Base-by-base conservation (phyloP, 2,888 invertebrate genomes). In the Aspidiotus rigidus region DNA sequence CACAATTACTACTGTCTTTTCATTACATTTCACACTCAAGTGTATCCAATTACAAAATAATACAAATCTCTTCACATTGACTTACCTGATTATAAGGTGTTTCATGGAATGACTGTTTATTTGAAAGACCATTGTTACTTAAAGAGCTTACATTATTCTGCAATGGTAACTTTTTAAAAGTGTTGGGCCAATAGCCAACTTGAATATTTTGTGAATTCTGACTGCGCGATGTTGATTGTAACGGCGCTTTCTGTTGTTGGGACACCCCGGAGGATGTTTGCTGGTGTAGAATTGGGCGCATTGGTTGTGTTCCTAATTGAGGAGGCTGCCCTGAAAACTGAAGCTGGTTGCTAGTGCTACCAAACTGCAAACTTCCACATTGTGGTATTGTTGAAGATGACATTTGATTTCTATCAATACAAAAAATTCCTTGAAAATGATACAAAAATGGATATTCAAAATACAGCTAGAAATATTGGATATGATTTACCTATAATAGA, bases 61-160 rank as follows among this genome's bases (percentile, higher is more conserved):
- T 28, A 28, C 28, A 28, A 28, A 3, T 28, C 28, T 28, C 28
- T 28, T 5, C 28, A 28, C 28, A 28, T 28, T 3, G 49, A 11
- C 49, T 49, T 49, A 67, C 67, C 49, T 67, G 67, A 59, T 60
- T 67, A 49, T 67, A 67, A 13, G 67, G 39, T 13, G 67, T 57
- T 15, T 67, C 67, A 44, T 60, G 60, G 15, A 67, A 49, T 7
- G 67, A 60, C 44, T 67, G 67, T 60, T 67, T 67, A 49, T 62
- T 62, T 15, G 44, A n/a, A 7, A 53, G 42, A 28, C 40, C 60
- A 10, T 49, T 59, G 53, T 60, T 67, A 40, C 49, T 53, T 9
- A 53, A 9, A 7, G 63, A 67, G 49, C 59, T 67, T 0, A 67
- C 44, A 53, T 67, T 67, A 67, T 60, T 67, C 17, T 67, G 67